Base-by-base conservation (phyloP, 2,113 vertebrate genomes). In the Promerops cafer region DNA sequence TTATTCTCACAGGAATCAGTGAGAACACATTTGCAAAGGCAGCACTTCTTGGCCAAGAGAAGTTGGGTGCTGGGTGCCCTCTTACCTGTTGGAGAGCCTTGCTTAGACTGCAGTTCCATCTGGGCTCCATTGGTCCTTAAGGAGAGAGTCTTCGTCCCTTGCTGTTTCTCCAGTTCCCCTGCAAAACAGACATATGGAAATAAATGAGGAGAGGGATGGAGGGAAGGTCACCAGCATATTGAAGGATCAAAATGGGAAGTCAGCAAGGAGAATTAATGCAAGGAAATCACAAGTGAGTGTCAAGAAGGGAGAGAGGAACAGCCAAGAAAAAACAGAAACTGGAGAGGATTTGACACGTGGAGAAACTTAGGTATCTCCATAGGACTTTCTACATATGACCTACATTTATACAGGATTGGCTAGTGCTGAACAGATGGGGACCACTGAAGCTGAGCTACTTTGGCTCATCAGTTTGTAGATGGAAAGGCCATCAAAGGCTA, bases 101-200 rank as follows among this genome's bases (percentile, higher is more conserved):
- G 98, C 96, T 98, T 99, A 20, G 98, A 98, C 91, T 99, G 99
- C 21, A 97, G 91, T 72, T 99, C 99, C 97, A 98, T 96, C 96
- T 99, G 99, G 74, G 98, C 98, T 23, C 99, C 99, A 2, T 99
- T 98, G 52, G 98, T 98, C 96, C 99, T 99, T 83, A 98, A 97
- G 31, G 98, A 97, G 21, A 98, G 98, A 28, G 97, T 97, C 97
- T 99, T 99, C 79, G 98, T 96, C 50, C 98, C 99, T 87, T 99
- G 99, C 85, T 99, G 99, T 95, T 98, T 99, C 97, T 99, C 99
- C 93, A 99, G 92, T 88, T 99, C 99, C 99, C 99, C 99, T 99
- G 39, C 35, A 88, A 88, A 83, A 72, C 3, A 35, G 17, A 57
- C 60, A 71, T 30, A 28, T 0, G 1, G 42, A 49, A 44, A 8